Percentiles rank a stretch among this genome's conserved stretches.
These are phyloP conservation scores for Lasioglossum lativentre DNA, from an alignment of 2,888 invertebrate genomes.

Conservation along the genomic window DNA sequence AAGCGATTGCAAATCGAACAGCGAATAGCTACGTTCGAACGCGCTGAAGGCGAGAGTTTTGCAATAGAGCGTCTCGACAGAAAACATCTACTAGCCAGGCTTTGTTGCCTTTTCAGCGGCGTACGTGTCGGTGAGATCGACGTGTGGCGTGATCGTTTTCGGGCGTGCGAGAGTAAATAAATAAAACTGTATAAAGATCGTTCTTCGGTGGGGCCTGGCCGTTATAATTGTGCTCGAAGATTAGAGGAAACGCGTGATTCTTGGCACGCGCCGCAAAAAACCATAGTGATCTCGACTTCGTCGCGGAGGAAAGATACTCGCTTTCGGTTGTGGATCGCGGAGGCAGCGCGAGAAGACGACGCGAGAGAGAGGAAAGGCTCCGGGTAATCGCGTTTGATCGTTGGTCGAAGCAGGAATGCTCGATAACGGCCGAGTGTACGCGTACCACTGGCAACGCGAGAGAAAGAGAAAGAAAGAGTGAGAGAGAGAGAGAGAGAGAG, in stretches of 20 bases:
- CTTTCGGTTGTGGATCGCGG: background rate
- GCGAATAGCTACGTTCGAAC: background rate
- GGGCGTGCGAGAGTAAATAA: background rate
- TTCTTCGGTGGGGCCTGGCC: background rate
- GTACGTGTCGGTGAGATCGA: background rate
- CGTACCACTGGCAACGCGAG: background rate
- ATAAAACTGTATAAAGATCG: background rate
- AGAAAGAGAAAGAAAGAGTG: background rate
- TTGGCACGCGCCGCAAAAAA: background rate
- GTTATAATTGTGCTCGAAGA: background rate
- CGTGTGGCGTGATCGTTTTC: background rate
- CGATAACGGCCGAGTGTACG: constrained; percentile 3
- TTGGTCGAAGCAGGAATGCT: background rate
- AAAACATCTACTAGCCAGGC: background rate
- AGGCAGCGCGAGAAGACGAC: background rate
- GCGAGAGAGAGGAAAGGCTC: background rate
- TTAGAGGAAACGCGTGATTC: background rate
- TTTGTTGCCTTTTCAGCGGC: background rate
- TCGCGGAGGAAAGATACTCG: background rate
- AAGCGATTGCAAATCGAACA: background rate
- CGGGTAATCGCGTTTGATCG: constrained; percentile 5
- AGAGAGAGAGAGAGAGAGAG: background rate
- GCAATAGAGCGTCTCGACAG: background rate
- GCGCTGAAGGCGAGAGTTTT: background rate
- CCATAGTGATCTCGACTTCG: background rate